Conservation (phyloP, 1,140 invertebrate species). For the Drosophila subpulchrella region DNA sequence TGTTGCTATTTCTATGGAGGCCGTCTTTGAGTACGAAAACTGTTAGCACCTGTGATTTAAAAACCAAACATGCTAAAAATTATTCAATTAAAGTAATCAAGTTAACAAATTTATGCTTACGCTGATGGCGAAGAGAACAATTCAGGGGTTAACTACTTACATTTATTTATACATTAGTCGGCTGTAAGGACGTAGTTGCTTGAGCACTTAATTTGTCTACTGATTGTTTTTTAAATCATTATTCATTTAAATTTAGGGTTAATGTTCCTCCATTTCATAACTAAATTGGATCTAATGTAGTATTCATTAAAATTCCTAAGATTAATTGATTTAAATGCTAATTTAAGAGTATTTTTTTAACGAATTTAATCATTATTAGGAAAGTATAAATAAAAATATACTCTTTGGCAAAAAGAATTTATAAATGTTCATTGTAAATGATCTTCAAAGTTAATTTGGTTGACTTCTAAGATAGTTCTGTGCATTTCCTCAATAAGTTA, state of each 20-base stretch:
- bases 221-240: background rate
- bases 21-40: slow-evolving; percentile 27
- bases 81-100: slow-evolving; percentile 32
- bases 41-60: slow-evolving; percentile 30
- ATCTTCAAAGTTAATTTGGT: too few species aligned
- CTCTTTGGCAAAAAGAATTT: too few species aligned
- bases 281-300: too few species aligned
- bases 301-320: too few species aligned
- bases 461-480: too few species aligned
- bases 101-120: slow-evolving; percentile 19
- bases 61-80: slow-evolving; percentile 17
- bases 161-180: background rate
- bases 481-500: too few species aligned
- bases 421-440: too few species aligned
- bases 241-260: background rate
- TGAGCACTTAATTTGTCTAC: background rate
- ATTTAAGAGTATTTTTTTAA: too few species aligned
- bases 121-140: slow-evolving; percentile 18
- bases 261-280: too few species aligned
- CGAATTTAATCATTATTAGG: too few species aligned
- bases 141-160: background rate
- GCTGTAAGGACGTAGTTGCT: background rate
- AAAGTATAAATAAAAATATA: too few species aligned
- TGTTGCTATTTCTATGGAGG: slow-evolving; percentile 58
- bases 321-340: too few species aligned